phyloP scores from a whole-genome alignment of 2,113 vertebrate species.

The Oplegnathus fasciatus region DNA sequence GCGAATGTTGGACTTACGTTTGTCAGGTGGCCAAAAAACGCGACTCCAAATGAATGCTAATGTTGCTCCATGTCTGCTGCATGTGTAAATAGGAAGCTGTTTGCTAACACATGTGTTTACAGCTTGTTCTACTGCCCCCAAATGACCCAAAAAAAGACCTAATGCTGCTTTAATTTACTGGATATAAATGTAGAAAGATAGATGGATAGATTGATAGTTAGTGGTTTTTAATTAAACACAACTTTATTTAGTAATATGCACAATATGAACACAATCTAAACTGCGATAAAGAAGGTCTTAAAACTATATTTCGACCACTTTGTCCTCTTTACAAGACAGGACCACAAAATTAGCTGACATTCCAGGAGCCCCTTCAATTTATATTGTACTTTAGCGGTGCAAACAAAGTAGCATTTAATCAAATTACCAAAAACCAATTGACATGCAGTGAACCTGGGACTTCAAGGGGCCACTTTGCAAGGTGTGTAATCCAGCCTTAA shows the following conservation, averaged over 20 bases:
- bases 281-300: not conserved
- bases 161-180: too few species aligned
- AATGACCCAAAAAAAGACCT: too few species aligned
- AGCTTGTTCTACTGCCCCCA: not conserved
- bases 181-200: too few species aligned
- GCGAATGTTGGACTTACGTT: not conserved
- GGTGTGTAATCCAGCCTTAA: not conserved
- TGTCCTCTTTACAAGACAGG: not conserved
- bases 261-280: too few species aligned
- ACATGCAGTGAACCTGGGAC: not conserved
- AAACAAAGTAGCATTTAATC: constrained; percentile 9
- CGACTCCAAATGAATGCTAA: not conserved
- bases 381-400: not conserved
- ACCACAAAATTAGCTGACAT: not conserved
- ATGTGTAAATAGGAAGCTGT: not conserved
- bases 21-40: not conserved
- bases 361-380: not conserved
- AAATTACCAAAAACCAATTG: not conserved
- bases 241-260: too few species aligned
- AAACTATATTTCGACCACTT: not conserved
- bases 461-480: not conserved
- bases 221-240: too few species aligned
- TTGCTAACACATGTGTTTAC: not conserved
- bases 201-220: too few species aligned
- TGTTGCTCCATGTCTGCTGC: not conserved